Conservation (phyloP, 1,140 invertebrate genomes). For the Callitettix versicolor region DNA sequence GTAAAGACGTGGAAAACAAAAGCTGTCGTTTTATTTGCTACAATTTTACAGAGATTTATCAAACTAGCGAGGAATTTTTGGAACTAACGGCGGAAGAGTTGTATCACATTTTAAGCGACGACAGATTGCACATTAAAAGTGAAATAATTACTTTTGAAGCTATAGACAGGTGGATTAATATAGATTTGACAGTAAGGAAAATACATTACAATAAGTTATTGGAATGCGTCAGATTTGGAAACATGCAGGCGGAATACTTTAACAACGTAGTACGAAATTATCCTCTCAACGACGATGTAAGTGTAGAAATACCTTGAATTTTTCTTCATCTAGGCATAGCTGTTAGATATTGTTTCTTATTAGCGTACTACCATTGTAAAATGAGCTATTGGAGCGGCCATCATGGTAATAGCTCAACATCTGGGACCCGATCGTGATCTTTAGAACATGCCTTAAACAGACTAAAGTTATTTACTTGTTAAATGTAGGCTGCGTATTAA, state of each 20-base stretch:
- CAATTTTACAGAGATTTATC: neutral
- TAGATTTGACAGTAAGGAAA: constrained; percentile 37
- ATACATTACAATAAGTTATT: constrained; percentile 45
- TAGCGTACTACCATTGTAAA: no score
- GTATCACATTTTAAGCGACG: constrained; percentile 42
- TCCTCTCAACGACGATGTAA: constrained; percentile 41
- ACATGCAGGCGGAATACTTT: constrained; percentile 52
- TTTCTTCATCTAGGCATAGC: no score
- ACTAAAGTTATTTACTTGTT: no score
- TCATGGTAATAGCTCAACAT: no score
- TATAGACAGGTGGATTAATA: constrained; percentile 49
- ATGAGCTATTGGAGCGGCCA: no score
- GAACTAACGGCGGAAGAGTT: constrained; percentile 41
- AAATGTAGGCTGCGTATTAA: no score
- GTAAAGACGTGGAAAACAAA: constrained; percentile 41
- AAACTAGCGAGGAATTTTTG: constrained; percentile 35
- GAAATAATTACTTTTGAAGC: constrained; percentile 59
- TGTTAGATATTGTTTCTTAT: no score
- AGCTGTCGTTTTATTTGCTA: neutral
- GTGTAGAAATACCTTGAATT: neutral
- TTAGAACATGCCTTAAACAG: no score
- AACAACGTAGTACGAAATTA: constrained; percentile 42
- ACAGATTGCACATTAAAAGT: constrained; percentile 57
- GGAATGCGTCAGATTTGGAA: constrained; percentile 51
- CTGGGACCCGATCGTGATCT: no score